Conservation (phyloP, 2,797 vertebrate species). For the Phataginus tricuspis region DNA sequence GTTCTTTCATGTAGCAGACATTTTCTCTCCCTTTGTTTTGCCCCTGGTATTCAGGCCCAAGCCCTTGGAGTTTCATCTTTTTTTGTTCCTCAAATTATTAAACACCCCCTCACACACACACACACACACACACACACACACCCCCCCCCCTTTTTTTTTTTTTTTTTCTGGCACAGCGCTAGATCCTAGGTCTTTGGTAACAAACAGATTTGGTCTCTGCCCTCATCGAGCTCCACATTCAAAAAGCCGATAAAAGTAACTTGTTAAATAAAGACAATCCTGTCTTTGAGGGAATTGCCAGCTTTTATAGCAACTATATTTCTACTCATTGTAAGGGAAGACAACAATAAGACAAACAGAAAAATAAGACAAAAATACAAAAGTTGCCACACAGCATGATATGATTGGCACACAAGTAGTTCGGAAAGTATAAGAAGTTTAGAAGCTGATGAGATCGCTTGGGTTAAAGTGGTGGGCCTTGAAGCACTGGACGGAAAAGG, state of each 20-base stretch:
- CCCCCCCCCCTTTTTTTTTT: neutral
- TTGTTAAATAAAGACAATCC: slow-evolving; percentile 10
- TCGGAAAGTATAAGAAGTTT: neutral
- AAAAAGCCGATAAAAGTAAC: slow-evolving; percentile 22
- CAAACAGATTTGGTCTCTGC: neutral
- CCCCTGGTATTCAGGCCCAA: neutral
- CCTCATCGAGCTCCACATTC: neutral
- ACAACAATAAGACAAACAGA: slow-evolving; percentile 24
- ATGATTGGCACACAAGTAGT: neutral
- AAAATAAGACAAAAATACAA: slow-evolving; percentile 35
- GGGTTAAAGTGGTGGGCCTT: neutral
- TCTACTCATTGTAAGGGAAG: neutral
- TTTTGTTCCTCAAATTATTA: neutral
- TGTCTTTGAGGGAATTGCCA: neutral
- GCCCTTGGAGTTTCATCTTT: neutral
- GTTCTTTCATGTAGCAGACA: neutral
- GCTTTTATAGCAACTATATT: slow-evolving; percentile 11
- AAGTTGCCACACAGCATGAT: neutral
- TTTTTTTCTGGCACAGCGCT: neutral
- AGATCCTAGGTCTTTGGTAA: neutral
- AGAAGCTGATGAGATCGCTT: neutral
- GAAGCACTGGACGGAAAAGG: neutral
- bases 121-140: no score
- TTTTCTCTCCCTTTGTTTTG: neutral
- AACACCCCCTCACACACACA: neutral